Evolutionary conservation across 2,888 invertebrate species (phyloP), one percentile per base, ranked within the genome.

Genomic region (Scaptomyza parva): DNA sequence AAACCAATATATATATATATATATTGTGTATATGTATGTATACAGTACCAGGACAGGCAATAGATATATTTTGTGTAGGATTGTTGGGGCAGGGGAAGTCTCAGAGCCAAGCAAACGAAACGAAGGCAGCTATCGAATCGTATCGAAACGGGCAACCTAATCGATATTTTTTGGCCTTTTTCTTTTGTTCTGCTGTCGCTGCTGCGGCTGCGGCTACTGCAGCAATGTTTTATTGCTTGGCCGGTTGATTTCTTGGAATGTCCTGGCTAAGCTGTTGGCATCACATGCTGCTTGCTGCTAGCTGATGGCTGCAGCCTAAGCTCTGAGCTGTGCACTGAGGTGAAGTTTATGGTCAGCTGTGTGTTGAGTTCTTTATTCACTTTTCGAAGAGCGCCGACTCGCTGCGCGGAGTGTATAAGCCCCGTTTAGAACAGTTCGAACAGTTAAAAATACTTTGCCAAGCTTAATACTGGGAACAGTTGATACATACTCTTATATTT

Each of bases 111-210:
- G 24, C 43, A 26, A 39, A 11, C n/a, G 14, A 11, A 14, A 11
- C 12, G 30, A n/a, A n/a, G 30, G n/a, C n/a, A 24, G 22, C 57
- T 20, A 59, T 53, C 69, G 30, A 57, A 33, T 57, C 55, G 22
- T 54, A 75, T 59, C 52, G 59, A 39, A 70, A 50, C 57, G 57
- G n/a, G n/a, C 72, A 70, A 20, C 47, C 47, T 28, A 45, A 45
- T 84, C 86, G 81, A 84, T 84, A 84, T 69, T 73, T 76, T 70
- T 58, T 64, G 72, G 20, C 61, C n/a, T 40, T 54, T 57, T 70
- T 47, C 12, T 47, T 48, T 61, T 43, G 52, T 35, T 33, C 14
- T 14, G 33, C 8, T 33, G 33, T n/a, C 6, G 33, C 70, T 18
- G 30, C 58, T 60, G 60, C 57, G 37, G 61, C 14, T 14, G 33